Percentiles rank a stretch among this genome's conserved stretches.
These are phyloP conservation scores for Porphyrio hochstetteri DNA, from an alignment of 2,113 vertebrate species.

Conservation along the genomic window DNA sequence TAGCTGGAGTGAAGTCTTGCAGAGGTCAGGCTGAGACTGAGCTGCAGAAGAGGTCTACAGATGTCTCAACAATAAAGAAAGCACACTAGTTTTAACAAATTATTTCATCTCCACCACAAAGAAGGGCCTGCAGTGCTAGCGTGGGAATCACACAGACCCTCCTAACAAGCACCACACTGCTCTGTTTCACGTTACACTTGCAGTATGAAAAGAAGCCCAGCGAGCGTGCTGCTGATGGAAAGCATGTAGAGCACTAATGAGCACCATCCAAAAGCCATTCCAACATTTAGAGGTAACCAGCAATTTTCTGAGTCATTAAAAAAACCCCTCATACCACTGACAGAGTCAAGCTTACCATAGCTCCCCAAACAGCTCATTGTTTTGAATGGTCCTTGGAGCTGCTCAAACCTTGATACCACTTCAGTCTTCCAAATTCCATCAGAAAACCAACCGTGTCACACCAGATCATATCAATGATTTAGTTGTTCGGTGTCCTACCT, in stretches of 20 bases:
- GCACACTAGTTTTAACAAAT: not conserved
- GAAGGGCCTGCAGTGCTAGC: not conserved
- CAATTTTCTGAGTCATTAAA: slow-evolving; percentile 57
- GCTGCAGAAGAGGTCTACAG: not conserved
- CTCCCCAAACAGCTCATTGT: not conserved
- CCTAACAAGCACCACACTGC: not conserved
- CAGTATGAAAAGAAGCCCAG: slow-evolving; percentile 9
- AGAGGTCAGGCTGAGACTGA: not conserved
- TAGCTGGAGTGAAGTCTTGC: rapidly evolving
- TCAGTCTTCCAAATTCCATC: not conserved
- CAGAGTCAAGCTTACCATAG: not conserved
- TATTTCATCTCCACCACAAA: not conserved
- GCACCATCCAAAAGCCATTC: slow-evolving; percentile 47
- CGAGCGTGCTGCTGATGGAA: not conserved
- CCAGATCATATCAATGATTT: not conserved
- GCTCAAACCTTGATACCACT: rapidly evolving
- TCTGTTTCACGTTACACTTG: not conserved
- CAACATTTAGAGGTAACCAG: slow-evolving; percentile 25
- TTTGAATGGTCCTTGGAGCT: not conserved
- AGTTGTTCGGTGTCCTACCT: not conserved
- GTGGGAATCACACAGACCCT: not conserved
- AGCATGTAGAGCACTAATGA: slow-evolving; percentile 54
- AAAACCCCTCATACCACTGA: slow-evolving; percentile 27
- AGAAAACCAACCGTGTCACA: not conserved
- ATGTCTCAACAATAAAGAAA: not conserved